These are phyloP conservation scores for Balearica regulorum DNA, from an alignment of 2,797 vertebrate genomes.

Conservation along the genomic window DNA sequence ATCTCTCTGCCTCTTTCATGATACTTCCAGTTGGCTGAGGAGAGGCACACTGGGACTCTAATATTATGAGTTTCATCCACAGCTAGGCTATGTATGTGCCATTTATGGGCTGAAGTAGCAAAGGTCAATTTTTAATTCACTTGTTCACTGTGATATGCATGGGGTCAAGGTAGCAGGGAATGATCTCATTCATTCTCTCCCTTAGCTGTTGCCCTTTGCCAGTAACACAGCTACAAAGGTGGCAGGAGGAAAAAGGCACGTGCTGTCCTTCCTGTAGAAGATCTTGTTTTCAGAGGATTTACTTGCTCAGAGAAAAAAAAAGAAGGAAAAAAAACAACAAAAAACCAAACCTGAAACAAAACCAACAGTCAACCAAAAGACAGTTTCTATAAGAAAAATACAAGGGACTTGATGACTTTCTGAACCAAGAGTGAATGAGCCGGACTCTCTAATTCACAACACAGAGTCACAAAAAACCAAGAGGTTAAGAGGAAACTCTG, in stretches of 20 bases:
- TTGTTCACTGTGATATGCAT: background rate
- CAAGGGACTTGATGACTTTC: background rate
- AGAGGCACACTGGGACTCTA: background rate
- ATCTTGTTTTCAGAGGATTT: background rate
- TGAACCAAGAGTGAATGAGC: background rate
- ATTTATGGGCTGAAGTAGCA: background rate
- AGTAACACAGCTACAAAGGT: background rate
- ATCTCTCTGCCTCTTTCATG: background rate
- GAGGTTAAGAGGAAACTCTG: background rate
- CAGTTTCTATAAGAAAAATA: background rate
- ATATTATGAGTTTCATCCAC: background rate
- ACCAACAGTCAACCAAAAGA: fast-evolving
- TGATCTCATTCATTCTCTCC: background rate
- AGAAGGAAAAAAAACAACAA: fast-evolving
- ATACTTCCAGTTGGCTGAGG: background rate
- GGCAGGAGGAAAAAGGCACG: background rate
- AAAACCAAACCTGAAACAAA: background rate
- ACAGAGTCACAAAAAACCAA: background rate
- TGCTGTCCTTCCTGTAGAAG: background rate
- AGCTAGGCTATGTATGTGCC: background rate
- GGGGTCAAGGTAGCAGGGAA: background rate
- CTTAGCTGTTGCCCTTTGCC: background rate
- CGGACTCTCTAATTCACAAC: background rate
- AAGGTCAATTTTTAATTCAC: background rate
- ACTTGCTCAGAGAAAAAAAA: background rate